Evolutionary conservation across 2,113 vertebrate genomes (phyloP).

Genomic region (Cyphomyrus discorhynchus): DNA sequence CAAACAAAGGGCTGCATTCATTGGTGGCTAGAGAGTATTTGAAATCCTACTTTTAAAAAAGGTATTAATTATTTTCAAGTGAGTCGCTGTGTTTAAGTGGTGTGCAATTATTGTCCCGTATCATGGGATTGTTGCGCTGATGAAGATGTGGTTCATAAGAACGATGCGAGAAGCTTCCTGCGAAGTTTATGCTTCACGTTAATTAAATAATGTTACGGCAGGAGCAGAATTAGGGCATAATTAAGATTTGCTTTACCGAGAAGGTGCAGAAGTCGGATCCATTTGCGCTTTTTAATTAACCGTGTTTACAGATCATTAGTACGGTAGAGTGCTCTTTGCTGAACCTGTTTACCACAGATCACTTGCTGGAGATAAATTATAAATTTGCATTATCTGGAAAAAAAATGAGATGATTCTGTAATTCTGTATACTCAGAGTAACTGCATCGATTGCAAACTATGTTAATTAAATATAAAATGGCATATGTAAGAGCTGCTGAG

Average conservation of each 20-base stretch:
- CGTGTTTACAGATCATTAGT: background rate
- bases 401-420: background rate
- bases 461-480: background rate
- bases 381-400: background rate
- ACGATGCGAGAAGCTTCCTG: background rate
- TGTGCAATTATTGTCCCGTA: background rate
- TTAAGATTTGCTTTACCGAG: background rate
- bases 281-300: constrained; percentile 1
- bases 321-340: background rate
- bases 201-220: background rate
- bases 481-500: background rate
- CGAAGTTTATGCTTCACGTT: background rate
- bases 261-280: background rate
- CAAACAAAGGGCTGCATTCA: background rate
- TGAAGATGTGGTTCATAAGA: background rate
- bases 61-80: background rate
- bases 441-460: background rate
- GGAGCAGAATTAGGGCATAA: background rate
- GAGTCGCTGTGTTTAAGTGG: background rate
- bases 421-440: background rate
- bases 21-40: background rate
- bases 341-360: background rate
- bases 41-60: background rate
- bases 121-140: background rate
- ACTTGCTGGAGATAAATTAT: background rate